These are phyloP conservation scores for Erythrocebus patas DNA, from an alignment of 2,113 vertebrate genomes.

Conservation along the genomic window DNA sequence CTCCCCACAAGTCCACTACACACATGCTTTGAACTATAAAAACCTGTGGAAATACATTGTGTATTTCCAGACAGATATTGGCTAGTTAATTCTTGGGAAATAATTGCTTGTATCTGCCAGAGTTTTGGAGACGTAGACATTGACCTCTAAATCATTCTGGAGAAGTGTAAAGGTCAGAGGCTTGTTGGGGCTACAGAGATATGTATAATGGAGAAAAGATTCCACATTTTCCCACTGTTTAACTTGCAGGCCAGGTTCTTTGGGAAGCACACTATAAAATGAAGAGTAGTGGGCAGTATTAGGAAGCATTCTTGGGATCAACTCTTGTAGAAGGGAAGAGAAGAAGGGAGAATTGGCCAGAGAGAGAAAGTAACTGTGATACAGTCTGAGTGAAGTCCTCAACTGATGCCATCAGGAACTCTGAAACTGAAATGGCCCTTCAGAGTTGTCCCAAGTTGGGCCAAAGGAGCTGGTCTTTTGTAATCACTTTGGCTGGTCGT, in stretches of 20 bases:
- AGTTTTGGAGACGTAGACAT: not conserved
- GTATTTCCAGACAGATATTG: not conserved
- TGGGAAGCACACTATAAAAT: too few relatives aligned
- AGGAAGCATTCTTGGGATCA: not conserved
- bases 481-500: not conserved
- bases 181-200: not conserved
- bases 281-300: not conserved
- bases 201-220: not conserved
- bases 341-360: not conserved
- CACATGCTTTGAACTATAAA: not conserved
- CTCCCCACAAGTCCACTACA: fast-evolving
- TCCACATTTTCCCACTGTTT: not conserved
- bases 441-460: not conserved
- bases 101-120: not conserved
- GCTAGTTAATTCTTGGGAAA: not conserved
- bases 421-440: not conserved
- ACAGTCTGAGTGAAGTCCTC: not conserved
- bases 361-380: not conserved
- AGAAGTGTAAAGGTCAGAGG: not conserved
- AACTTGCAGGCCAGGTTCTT: not conserved
- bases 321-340: not conserved
- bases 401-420: not conserved
- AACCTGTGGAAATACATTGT: not conserved
- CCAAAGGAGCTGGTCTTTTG: not conserved
- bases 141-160: not conserved